phyloP scores from a whole-genome alignment of 2,113 vertebrate species.

The Pluvialis apricaria region DNA sequence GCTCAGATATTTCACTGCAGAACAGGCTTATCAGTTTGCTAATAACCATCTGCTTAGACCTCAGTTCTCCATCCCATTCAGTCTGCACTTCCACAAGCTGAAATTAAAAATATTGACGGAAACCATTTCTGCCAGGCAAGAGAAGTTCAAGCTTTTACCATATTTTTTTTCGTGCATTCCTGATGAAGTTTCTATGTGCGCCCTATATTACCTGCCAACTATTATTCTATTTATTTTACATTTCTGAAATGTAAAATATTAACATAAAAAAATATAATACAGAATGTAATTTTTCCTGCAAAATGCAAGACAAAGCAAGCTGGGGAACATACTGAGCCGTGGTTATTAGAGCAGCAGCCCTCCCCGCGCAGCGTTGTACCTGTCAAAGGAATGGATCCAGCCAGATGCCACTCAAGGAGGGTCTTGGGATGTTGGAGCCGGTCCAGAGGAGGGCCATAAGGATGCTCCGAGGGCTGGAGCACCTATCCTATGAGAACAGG shows the following conservation, averaged over 20 bases:
- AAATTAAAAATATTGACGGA: slow-evolving; percentile 56
- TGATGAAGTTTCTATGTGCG: background rate
- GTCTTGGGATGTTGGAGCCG: background rate
- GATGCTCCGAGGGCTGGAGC: no score
- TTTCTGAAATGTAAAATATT: background rate
- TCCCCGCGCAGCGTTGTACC: background rate
- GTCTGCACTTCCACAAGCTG: background rate
- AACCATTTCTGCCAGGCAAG: slow-evolving; percentile 39
- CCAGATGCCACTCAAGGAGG: background rate
- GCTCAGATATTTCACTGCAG: background rate
- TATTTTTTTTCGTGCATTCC: background rate
- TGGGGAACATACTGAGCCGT: background rate
- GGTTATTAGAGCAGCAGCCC: background rate
- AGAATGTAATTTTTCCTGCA: background rate
- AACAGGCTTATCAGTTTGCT: background rate
- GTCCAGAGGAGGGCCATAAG: no score
- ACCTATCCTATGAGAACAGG: no score
- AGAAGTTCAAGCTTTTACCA: background rate
- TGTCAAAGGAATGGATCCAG: background rate
- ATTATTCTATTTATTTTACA: background rate
- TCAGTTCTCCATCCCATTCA: background rate
- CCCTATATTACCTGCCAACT: background rate
- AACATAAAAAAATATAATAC: background rate
- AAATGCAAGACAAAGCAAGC: fast-evolving
- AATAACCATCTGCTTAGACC: slow-evolving; percentile 20